These are phyloP conservation scores for Tetramorium parvispinum DNA, from an alignment of 1,140 invertebrate species.

Conservation along the genomic window DNA sequence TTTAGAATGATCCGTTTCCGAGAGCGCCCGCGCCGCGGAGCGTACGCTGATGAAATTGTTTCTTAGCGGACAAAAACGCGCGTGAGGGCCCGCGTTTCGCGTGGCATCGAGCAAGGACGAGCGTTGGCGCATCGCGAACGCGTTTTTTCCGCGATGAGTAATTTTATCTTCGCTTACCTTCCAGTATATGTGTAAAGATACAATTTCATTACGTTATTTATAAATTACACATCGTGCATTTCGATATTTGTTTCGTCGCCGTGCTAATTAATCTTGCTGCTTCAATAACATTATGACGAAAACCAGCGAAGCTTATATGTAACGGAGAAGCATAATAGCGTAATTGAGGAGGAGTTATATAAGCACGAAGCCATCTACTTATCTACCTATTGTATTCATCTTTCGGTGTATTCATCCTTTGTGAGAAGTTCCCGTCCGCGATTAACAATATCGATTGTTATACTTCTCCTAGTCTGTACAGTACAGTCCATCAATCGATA, in stretches of 20 bases:
- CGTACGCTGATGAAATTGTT: constrained; percentile 59
- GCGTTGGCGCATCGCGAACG: background rate
- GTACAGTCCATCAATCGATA: constrained; percentile 15
- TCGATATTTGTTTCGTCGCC: background rate
- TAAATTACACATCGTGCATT: background rate
- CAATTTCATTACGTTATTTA: background rate
- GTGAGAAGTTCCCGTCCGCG: constrained; percentile 64
- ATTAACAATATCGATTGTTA: constrained; percentile 70
- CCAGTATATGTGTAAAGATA: background rate
- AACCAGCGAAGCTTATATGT: background rate
- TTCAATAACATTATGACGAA: constrained; percentile 13
- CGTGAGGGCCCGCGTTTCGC: background rate
- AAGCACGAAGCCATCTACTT: constrained; percentile 67
- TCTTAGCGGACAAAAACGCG: constrained; percentile 28
- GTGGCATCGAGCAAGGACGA: background rate
- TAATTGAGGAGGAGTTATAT: constrained; percentile 55
- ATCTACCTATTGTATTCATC: constrained; percentile 63
- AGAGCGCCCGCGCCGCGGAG: constrained; percentile 11
- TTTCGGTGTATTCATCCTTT: constrained; percentile 63
- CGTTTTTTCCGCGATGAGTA: background rate
- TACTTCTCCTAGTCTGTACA: background rate
- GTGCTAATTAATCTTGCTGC: constrained; percentile 6
- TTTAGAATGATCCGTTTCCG: constrained; percentile 54
- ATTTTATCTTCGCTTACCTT: background rate
- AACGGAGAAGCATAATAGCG: constrained; percentile 13